Base-by-base conservation (phyloP, 2,888 invertebrate genomes). In the Brassicogethes aeneus region DNA sequence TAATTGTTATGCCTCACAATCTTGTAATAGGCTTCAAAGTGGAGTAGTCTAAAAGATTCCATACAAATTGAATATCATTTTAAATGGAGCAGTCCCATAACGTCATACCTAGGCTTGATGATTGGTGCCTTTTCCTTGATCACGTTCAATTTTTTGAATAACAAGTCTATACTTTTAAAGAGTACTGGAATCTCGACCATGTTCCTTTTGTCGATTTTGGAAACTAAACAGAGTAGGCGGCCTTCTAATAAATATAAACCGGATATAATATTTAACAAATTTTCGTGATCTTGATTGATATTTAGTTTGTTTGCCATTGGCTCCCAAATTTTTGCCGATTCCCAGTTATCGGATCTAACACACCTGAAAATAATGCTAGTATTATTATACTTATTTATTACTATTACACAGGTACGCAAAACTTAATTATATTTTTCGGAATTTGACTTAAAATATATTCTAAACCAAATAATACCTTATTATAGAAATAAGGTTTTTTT, bases 311-410 rank as follows among this genome's bases (percentile, higher is more conserved):
- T n/a, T n/a, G n/a, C n/a, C n/a, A n/a, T n/a, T n/a, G n/a, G n/a
- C 43, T 68, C 69, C 79, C 79, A 79, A 10, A 72, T 54, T 2
- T 67, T 64, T 0, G 75, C 71, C 16, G 70, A 68, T 56, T 78
- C 78, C 75, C 76, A 79, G 31, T 75, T 71, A 16, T 70, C 70
- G 31, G 69, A 68, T 51, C 80, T 65, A 10, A 78, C 60, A 17
- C 73, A 74, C 70, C 79, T 79, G 47, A 36, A 37, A 39, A 13
- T 23, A 10, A 23, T 23, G 10, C 10, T 23, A 7, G 5, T 23
- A 44, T 45, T 23, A n/a, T 32, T 12, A 34, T 36, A 7, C 37
- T 15, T 10, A 12, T n/a, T 7, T 32, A n/a, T 37, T 15, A 37
- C 39, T 36, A n/a, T n/a, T n/a, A n/a, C n/a, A n/a, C n/a, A n/a